Evolutionary conservation across 2,113 vertebrate species (phyloP), one percentile per base, ranked within the genome.

Genomic region (Pachycephala philippinensis): DNA sequence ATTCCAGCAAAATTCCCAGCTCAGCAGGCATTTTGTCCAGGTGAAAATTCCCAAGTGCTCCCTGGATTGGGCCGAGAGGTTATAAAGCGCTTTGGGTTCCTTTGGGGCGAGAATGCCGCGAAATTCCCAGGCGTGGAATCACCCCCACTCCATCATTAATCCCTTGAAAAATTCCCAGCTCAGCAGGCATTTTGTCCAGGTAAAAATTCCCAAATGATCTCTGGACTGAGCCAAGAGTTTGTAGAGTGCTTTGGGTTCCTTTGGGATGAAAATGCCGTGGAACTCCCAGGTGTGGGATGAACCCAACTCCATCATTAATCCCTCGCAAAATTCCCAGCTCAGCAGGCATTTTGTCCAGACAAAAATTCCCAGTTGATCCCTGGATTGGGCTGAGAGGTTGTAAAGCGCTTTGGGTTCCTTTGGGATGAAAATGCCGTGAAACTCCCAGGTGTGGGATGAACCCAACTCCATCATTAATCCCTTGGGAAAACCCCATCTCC

Each of bases 1-100:
- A 19, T 72, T 79, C 81, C 82, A 82, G 54, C 16, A 63, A 54
- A 87, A 68, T 60, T 71, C 64, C 42, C 77, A 70, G 50, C 44
- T 52, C 47, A 37, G 42, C 3, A 15, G 50, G 35, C 15, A n/a
- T 53, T 92, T 84, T 50, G 23, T n/a, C 44, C 37, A 21, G 68
- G 53, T 19, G 49, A 53, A 78, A 57, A 33, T 18, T 70, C 37
- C 39, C 64, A 33, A 28, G 44, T 7, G n/a, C 40, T 37, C 33
- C 47, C 47, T 39, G 65, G 42, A 33, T 64, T n/a, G 61, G 63
- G 39, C 78, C 49, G 44, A 63, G 40, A 60, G 59, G 78, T 87
- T 84, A 86, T 94, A 87, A 87, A 92, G 83, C 60, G 52, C 89
- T 94, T 94, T 92, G 83, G 61, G 92, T 77, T 95, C 82, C 69